Percentiles rank a stretch among this genome's conserved stretches.
phyloP scores from a whole-genome alignment of 2,797 vertebrate genomes.

The Knipowitschia caucasica region DNA sequence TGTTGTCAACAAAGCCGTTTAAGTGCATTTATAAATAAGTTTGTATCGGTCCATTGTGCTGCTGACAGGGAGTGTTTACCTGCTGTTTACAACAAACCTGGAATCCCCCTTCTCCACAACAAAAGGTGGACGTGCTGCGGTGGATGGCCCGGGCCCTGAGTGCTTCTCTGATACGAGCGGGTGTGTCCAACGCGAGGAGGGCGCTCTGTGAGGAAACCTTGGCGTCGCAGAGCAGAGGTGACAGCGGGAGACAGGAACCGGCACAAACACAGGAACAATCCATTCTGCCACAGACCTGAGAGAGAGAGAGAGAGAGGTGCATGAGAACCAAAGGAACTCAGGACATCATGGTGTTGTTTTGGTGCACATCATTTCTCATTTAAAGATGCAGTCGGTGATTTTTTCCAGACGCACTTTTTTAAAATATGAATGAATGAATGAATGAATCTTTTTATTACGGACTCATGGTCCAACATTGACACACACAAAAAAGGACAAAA shows the following conservation, averaged over 20 bases:
- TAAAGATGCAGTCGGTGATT: no score
- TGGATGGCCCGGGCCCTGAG: slow-evolving; percentile 34
- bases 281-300: slow-evolving; percentile 67
- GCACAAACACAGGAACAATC: slow-evolving; percentile 82
- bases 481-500: no score
- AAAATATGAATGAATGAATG: no score
- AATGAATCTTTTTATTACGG: no score
- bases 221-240: slow-evolving; percentile 73
- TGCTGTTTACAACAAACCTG: slow-evolving; percentile 68
- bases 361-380: not conserved
- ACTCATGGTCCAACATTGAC: no score
- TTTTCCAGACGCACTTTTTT: no score
- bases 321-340: slow-evolving; percentile 39
- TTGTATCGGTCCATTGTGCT: slow-evolving; percentile 31
- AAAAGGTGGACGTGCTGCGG: slow-evolving; percentile 67
- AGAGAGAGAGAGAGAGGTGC: slow-evolving; percentile 57
- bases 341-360: not conserved
- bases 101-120: slow-evolving; percentile 62
- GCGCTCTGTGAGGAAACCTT: slow-evolving; percentile 73
- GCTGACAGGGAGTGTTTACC: slow-evolving; percentile 65
- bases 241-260: slow-evolving; percentile 84
- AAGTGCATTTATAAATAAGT: slow-evolving; percentile 7
- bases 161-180: slow-evolving; percentile 33
- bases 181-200: slow-evolving; percentile 47
- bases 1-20: slow-evolving; percentile 13